Evolutionary conservation across 2,113 vertebrate species (phyloP), one percentile per base, ranked within the genome.

Genomic region (Machaerirhynchus nigripectus): DNA sequence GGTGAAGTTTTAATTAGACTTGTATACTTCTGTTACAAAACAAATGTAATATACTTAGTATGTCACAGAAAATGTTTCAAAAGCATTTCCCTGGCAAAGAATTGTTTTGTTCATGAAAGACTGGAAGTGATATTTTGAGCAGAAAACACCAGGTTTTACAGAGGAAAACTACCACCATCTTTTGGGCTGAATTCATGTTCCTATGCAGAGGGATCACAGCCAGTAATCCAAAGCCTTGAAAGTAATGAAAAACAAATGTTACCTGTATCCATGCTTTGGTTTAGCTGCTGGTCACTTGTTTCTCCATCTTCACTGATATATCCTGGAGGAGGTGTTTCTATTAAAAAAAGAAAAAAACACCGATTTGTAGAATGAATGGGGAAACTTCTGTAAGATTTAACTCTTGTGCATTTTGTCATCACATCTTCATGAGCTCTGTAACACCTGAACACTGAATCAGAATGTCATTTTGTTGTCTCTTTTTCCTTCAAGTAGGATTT

Each of bases 241-340:
- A 49, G 7, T 1, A 64, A 50, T 40, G 15, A 39, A 81, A 70
- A 69, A 13, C 12, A 44, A 77, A 18, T 2, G 3, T 93, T 98
- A 99, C 99, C 99, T 98, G 99, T 99, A 97, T 99, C 99, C 99
- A 99, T 99, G 98, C 99, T 99, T 98, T 99, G 99, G 98, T 99
- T 99, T 98, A 99, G 97, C 97, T 99, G 99, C 83, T 99, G 99
- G 97, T 99, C 99, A 68, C 98, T 99, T 33, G 99, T 99, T 96
- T 99, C 99, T 91, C 99, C 99, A 99, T 99, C 99, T 98, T 99
- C 99, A 98, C 99, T 99, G 96, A 99, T 99, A 95, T 99, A 99
- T 30, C 99, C 99, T 22, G 99, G 99, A 39, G 99, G 99, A 87
- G 99, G 99, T 20, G 99, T 99, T 98, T 99, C 99, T 99, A 96